Evolutionary conservation across 2,797 vertebrate genomes (phyloP).

Genomic region (Carduelis carduelis): DNA sequence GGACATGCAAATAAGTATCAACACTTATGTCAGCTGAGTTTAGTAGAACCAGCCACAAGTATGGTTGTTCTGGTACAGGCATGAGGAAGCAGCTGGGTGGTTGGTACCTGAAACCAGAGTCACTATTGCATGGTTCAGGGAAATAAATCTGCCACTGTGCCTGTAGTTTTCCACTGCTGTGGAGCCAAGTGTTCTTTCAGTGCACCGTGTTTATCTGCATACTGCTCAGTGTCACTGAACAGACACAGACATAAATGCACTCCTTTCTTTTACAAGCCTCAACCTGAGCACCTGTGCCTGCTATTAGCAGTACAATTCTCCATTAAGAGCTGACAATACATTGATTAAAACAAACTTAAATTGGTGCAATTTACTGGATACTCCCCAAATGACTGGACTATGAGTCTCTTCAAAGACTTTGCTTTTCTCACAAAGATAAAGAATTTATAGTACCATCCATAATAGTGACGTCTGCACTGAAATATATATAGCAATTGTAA

Average conservation of each 20-base stretch:
- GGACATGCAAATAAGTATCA: neutral
- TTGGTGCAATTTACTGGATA: neutral
- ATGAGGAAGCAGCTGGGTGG: neutral
- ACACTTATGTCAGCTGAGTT: neutral
- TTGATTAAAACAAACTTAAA: neutral
- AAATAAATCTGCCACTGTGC: neutral
- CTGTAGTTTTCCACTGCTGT: neutral
- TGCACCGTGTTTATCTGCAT: neutral
- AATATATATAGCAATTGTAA: conserved; percentile 45
- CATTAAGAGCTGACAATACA: neutral
- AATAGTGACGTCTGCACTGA: neutral
- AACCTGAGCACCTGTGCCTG: neutral
- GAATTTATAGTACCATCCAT: neutral
- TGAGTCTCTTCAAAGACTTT: neutral
- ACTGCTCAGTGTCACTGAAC: neutral
- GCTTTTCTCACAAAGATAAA: neutral
- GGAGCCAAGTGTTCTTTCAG: neutral
- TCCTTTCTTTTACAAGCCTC: neutral
- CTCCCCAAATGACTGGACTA: neutral
- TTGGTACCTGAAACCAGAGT: neutral
- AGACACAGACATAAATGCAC: neutral
- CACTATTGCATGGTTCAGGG: neutral
- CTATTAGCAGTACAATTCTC: neutral
- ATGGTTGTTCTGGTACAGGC: neutral
- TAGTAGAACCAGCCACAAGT: neutral